Conservation (phyloP, 2,888 invertebrate genomes). For the Stenichneumon culpator region DNA sequence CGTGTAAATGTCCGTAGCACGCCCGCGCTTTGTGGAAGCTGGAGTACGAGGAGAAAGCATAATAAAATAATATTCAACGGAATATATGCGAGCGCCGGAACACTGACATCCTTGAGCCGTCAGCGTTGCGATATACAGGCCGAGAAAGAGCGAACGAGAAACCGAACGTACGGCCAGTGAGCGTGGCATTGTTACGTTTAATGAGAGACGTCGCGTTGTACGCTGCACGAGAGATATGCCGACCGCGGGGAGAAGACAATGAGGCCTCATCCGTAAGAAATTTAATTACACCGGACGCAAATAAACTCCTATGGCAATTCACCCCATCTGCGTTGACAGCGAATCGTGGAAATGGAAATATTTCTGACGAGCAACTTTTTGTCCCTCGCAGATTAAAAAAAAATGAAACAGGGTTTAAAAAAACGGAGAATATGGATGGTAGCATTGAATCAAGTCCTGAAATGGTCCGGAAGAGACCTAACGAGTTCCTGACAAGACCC, state of each 20-base stretch:
- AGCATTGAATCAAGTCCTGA: too few species aligned
- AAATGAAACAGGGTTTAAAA: too few species aligned
- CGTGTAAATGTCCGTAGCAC: too few species aligned
- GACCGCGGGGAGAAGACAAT: constrained; percentile 45
- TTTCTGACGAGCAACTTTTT: background rate
- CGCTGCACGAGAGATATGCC: background rate
- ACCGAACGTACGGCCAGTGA: constrained; percentile 22
- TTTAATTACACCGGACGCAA: constrained; percentile 54
- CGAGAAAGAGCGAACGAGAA: constrained; percentile 28
- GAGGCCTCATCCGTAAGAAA: constrained; percentile 47
- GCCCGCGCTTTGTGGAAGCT: too few species aligned
- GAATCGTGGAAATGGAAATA: constrained; percentile 19
- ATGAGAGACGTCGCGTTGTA: constrained; percentile 54
- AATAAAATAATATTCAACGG: background rate
- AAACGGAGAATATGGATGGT: too few species aligned
- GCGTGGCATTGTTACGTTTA: constrained; percentile 62
- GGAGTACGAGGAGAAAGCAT: too few species aligned
- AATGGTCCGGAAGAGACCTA: too few species aligned
- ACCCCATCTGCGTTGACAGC: background rate
- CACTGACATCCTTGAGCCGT: constrained; percentile 21
- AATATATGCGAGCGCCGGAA: background rate
- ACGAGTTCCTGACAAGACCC: too few species aligned
- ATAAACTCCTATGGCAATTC: constrained; percentile 8
- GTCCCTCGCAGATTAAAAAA: too few species aligned
- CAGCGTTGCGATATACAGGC: constrained; percentile 8